A percentile compares a stretch with the other conserved stretches of the same genome.
Conservation (phyloP, 92 coral and sea anemone species). For the Nematostella vectensis region DNA sequence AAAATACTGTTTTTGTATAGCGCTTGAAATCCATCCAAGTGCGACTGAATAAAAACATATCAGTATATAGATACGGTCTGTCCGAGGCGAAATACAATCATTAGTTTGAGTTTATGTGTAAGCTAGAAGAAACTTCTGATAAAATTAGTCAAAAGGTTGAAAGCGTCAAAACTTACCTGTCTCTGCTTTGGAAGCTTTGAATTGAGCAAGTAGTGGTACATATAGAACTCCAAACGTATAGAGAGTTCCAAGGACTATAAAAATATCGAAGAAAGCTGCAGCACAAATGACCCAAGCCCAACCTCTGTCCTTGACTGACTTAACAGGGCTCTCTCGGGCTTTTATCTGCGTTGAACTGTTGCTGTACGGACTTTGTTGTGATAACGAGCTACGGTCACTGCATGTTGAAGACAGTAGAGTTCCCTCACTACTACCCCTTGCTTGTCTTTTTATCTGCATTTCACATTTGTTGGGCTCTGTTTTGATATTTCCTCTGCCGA, state of each 20-base stretch:
- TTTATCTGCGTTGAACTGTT: not conserved
- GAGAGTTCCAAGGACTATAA: constrained; percentile 83
- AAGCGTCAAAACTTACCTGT: constrained; percentile 84
- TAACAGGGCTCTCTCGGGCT: constrained; percentile 4
- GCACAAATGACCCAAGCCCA: constrained; percentile 96
- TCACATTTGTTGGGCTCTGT: too few species aligned
- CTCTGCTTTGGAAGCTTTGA: constrained; percentile 66
- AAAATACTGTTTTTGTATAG: too few species aligned
- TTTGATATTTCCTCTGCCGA: too few species aligned
- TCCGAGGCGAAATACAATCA: too few species aligned
- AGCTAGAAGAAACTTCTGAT: too few species aligned
- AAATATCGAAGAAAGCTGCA: constrained; percentile 81
- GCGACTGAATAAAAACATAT: too few species aligned
- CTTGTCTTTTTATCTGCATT: too few species aligned
- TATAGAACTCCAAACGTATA: constrained; percentile 84
- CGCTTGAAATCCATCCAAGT: too few species aligned
- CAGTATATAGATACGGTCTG: too few species aligned
- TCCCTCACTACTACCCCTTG: not conserved
- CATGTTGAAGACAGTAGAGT: not conserved
- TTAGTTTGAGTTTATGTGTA: too few species aligned
- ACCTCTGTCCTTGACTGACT: constrained; percentile 48
- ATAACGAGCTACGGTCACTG: not conserved
- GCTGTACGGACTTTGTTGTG: not conserved
- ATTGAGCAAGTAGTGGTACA: constrained; percentile 73
- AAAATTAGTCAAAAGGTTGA: too few species aligned